Evolutionary conservation across 2,797 vertebrate genomes (phyloP).

Genomic region (Menidia menidia): DNA sequence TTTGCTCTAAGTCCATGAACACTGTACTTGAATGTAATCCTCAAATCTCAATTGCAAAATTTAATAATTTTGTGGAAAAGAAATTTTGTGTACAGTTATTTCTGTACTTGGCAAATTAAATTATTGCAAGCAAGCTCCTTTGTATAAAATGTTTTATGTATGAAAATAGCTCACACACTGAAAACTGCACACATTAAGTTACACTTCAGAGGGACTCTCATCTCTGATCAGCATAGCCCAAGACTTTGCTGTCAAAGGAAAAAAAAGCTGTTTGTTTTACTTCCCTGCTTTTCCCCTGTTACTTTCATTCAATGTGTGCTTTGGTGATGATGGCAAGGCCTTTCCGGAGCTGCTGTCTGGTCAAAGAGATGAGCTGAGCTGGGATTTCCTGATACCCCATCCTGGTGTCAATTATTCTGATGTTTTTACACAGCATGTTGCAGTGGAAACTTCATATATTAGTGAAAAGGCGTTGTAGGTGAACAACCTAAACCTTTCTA

Average conservation of each 20-base stretch:
- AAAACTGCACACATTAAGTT: not conserved
- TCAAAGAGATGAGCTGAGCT: constrained; percentile 55
- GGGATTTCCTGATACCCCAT: constrained; percentile 81
- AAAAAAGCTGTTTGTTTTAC: constrained; percentile 30
- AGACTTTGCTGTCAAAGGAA: constrained; percentile 1
- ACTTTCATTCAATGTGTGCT: constrained; percentile 40
- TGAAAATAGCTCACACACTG: not conserved
- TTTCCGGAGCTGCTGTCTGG: constrained; percentile 65
- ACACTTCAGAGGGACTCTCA: not conserved
- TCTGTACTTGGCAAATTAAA: not conserved
- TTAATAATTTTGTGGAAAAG: too few species aligned
- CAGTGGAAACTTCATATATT: constrained; percentile 34
- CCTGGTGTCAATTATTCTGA: constrained; percentile 62
- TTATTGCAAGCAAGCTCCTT: not conserved
- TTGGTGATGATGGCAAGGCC: constrained; percentile 39
- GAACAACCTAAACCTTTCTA: not conserved
- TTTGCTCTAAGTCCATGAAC: not conserved
- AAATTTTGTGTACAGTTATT: not conserved
- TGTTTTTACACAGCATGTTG: constrained; percentile 13
- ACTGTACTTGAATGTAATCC: not conserved
- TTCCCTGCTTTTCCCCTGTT: constrained; percentile 12
- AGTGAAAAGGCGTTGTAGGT: constrained; percentile 9
- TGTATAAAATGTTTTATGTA: constrained; percentile 2
- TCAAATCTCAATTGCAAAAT: not conserved
- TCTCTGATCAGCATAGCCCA: not conserved